These are phyloP conservation scores for Lingula anatina DNA, from an alignment of 2,888 invertebrate species.

Conservation along the genomic window DNA sequence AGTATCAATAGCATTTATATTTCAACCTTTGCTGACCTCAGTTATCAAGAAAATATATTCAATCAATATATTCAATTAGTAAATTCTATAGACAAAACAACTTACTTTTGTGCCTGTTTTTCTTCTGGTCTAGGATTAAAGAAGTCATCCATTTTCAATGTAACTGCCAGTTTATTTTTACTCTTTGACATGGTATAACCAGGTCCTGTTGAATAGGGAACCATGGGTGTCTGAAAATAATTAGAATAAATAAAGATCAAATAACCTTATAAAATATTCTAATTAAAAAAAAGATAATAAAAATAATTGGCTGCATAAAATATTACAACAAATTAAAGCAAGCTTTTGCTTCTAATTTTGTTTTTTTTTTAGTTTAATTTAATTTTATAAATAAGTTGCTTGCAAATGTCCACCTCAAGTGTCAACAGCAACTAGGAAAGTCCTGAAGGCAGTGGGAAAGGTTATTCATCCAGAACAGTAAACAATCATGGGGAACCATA, in stretches of 20 bases:
- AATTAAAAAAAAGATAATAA: not conserved
- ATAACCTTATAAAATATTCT: not conserved
- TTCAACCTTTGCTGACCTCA: too few relatives aligned
- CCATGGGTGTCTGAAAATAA: conserved; percentile 18
- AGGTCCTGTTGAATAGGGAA: conserved; percentile 33
- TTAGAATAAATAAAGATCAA: not conserved
- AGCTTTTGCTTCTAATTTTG: not conserved
- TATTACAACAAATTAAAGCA: not conserved
- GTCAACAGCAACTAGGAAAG: too few relatives aligned
- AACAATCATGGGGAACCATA: too few relatives aligned
- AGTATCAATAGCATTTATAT: too few relatives aligned
- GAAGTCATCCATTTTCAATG: conserved; percentile 38
- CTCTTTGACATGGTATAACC: conserved; percentile 41
- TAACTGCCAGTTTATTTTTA: conserved; percentile 38
- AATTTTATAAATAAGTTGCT: not conserved
- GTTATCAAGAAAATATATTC: too few relatives aligned
- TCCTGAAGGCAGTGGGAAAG: too few relatives aligned
- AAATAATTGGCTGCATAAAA: not conserved
- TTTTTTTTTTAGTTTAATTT: not conserved
- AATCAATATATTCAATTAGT: too few relatives aligned
- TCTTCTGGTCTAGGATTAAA: conserved; percentile 30
- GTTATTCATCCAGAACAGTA: too few relatives aligned
- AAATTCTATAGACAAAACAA: too few relatives aligned
- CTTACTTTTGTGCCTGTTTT: conserved; percentile 16
- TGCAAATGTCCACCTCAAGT: not conserved